Base-by-base conservation (phyloP, 2,888 invertebrate genomes). In the Electrophaes corylata region DNA sequence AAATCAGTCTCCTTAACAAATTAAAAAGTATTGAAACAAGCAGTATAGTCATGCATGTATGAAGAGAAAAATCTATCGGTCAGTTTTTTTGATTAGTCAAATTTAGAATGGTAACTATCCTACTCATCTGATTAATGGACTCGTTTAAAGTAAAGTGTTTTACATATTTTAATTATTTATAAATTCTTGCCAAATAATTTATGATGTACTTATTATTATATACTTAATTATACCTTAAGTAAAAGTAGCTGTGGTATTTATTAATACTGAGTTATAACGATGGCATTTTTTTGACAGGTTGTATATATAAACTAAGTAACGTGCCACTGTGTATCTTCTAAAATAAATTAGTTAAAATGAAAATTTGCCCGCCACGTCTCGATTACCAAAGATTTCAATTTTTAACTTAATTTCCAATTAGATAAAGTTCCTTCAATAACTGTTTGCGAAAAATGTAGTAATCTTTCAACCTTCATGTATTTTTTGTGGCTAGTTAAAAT, bases 141-240 rank as follows among this genome's bases (percentile, higher is more conserved):
- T 16, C 3, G 20, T 40, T 3, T 19, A 18, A 18, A 40, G 39
- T 23, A 26, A 16, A 26, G 39, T 40, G 26, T 48, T 26, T 39
- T 26, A 23, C 18, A 48, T 8, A 11, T 45, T 53, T 5, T 23
- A 23, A 5, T 4, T 23, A 23, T 6, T 6, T 31, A 56, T 47
- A 39, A 43, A 43, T 16, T 49, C 60, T 60, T 60, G 60, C 60
- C 60, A 60, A 60, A 60, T 41, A 37, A 46, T 35, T 33, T 35
- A 50, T 41, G 43, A 19, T 43, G 40, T 51, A 49, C 29, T 39
- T 26, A 48, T 39, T 39, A n/a, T 23, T 26, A 14, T 37, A 26
- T 48, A 39, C 37, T 39, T 49, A 49, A 40, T 12, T 23, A 35
- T 37, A 8, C 12, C 1, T 1, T 35, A 35, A 33, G 12, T 33